Base-by-base conservation (phyloP, 2,113 vertebrate genomes). In the Semicossyphus pulcher region DNA sequence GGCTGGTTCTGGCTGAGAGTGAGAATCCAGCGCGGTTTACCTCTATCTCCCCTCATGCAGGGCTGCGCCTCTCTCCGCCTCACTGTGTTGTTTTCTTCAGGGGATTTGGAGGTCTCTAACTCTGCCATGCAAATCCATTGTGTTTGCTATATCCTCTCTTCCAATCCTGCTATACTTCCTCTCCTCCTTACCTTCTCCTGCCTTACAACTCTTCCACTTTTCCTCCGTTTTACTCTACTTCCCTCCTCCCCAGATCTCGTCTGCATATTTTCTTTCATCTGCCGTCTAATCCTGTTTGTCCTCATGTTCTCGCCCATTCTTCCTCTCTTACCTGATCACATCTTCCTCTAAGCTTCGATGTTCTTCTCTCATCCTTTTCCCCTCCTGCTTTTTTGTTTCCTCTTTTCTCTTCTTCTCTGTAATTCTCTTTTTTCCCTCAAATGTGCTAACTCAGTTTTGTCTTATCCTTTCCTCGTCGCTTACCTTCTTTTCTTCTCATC, bases 11-110 rank as follows among this genome's bases (percentile, higher is more conserved):
- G 81, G 81, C 78, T 77, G 71, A 1, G 36, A 68, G 72, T 25
- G 76, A 31, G 60, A 58, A 83, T 71, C 67, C 71, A 54, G 37
- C 23, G 65, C 59, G 76, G 44, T 87, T 87, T 85, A 81, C 74
- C 77, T 88, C 84, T 88, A 90, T 90, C 86, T 88, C 72, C 65
- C 54, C 68, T 81, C 81, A 36, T 77, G 84, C 86, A 85, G 86
- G 34, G 52, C 56, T 76, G 66, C 31, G 71, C 63, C 73, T 85
- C 52, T 59, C 76, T 66, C 70, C 66, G 73, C 78, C 54, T 82
- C 58, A 7, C 80, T 84, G 62, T 83, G 66, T 66, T 80, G 76
- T 74, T 86, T 86, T 84, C 83, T 79, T 72, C 54, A 10, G 78
- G 72, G 86, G 84, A 88, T 90, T 90, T 88, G 53, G 59, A 64